Evolutionary conservation across 2,797 vertebrate species (phyloP), one percentile per base, ranked within the genome.

Genomic region (Eulemur rubriventer): DNA sequence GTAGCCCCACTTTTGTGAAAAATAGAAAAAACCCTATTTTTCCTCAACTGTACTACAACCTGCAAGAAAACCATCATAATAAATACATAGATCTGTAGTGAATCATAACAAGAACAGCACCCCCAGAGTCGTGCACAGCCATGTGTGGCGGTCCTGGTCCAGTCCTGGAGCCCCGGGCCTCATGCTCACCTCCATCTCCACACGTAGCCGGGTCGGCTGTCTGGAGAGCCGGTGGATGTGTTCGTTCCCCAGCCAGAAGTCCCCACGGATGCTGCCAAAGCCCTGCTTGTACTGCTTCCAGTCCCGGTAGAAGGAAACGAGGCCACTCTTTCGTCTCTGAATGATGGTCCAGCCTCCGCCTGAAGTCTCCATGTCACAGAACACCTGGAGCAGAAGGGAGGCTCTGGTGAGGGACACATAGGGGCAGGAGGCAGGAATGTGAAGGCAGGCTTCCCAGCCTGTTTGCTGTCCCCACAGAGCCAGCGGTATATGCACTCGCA

Each of bases 191-290:
- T 99, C 99, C 97, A 99, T 61, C 95, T 99, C 99, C 83, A 99
- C 99, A 30, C 99, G 98, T 30, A 99, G 99, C 95, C 98, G 96
- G 33, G 98, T 99, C 38, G 99, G 99, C 89, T 99, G 99, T 92
- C 99, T 98, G 38, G 99, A 99, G 76, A 99, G 98, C 50, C 99
- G 99, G 97, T 99, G 99, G 98, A 99, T 99, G 91, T 99, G 98
- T 73, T 99, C 99, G 3, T 99, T 99, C 95, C 99, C 99, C 28
- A 99, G 98, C 99, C 99, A 99, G 98, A 99, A 99, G 98, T 99
- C 99, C 83, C 99, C 99, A 0, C 99, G 99, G 92, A 99, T 99
- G 88, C 99, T 99, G 94, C 99, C 99, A 96, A 99, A 99, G 61
- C 99, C 99, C 13, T 98, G 99, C 96, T 98, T 99, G 96, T 99